Percentiles rank a stretch among this genome's conserved stretches.
Evolutionary conservation across 2,888 invertebrate genomes (phyloP).

Genomic region (Abrostola triplasia): DNA sequence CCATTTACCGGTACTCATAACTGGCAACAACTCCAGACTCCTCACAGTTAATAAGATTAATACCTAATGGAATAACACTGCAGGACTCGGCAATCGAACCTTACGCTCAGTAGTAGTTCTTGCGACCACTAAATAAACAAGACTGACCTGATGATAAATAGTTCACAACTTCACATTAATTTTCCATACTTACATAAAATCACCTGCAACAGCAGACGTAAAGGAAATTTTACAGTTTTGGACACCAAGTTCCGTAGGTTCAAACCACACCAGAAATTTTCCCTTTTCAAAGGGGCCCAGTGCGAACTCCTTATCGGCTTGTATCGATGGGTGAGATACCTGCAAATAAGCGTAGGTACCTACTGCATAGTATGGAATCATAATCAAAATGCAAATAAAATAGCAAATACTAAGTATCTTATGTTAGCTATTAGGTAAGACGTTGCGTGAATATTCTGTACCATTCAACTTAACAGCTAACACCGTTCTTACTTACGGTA

Average conservation of each 20-base stretch:
- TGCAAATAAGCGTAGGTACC: slow-evolving; percentile 48
- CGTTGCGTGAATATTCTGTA: too few species aligned
- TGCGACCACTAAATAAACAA: too few species aligned
- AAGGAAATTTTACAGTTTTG: slow-evolving; percentile 77
- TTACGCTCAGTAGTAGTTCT: too few species aligned
- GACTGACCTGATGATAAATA: neutral
- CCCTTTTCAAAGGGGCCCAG: slow-evolving; percentile 77
- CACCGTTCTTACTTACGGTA: too few species aligned
- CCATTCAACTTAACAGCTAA: too few species aligned
- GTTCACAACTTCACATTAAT: neutral
- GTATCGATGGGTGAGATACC: slow-evolving; percentile 76
- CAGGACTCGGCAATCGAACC: too few species aligned
- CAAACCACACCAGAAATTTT: slow-evolving; percentile 78
- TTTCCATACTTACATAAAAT: slow-evolving; percentile 77
- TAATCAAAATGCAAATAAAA: neutral
- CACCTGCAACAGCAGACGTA: slow-evolving; percentile 75
- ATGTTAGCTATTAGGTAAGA: too few species aligned
- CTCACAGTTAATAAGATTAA: too few species aligned
- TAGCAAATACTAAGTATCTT: neutral
- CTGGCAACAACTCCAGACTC: too few species aligned
- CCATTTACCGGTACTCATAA: too few species aligned
- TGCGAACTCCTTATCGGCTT: slow-evolving; percentile 68
- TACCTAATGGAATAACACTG: too few species aligned
- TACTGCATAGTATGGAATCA: neutral
- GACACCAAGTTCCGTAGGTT: slow-evolving; percentile 76